These are phyloP conservation scores for Musca vetustissima DNA, from an alignment of 1,140 invertebrate genomes.

Conservation along the genomic window DNA sequence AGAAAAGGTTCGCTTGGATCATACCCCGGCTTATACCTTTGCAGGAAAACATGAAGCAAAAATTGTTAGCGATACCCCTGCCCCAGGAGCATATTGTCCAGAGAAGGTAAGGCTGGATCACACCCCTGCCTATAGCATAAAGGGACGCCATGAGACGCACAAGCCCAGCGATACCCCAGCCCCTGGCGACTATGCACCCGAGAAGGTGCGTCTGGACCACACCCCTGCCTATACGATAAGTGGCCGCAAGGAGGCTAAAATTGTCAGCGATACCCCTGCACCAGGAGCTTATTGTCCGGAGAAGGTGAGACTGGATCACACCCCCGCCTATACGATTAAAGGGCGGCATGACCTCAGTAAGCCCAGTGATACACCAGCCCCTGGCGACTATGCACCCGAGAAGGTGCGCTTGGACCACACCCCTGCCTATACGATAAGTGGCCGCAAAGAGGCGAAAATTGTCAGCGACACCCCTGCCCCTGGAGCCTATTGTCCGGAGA, in stretches of 20 bases:
- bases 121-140: conserved; percentile 58
- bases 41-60: conserved; percentile 57
- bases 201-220: conserved; percentile 63
- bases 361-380: conserved; percentile 53
- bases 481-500: conserved; percentile 68
- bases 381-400: conserved; percentile 65
- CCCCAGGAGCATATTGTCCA: conserved; percentile 63
- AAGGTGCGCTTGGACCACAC: conserved; percentile 58
- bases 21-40: conserved; percentile 61
- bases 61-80: conserved; percentile 49
- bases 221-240: conserved; percentile 64
- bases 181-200: conserved; percentile 60
- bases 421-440: conserved; percentile 58
- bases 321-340: conserved; percentile 56
- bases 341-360: conserved; percentile 59
- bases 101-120: conserved; percentile 62
- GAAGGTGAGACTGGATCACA: conserved; percentile 62
- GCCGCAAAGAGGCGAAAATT: conserved; percentile 57
- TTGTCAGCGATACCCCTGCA: conserved; percentile 61
- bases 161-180: conserved; percentile 72
- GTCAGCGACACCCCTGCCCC: conserved; percentile 65
- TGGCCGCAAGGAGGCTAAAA: conserved; percentile 58
- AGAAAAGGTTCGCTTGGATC: conserved; percentile 66
- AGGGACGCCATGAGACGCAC: conserved; percentile 58
- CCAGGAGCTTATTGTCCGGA: conserved; percentile 65